phyloP scores from a whole-genome alignment of 2,113 vertebrate genomes.

The Drymodes brunneopygia region DNA sequence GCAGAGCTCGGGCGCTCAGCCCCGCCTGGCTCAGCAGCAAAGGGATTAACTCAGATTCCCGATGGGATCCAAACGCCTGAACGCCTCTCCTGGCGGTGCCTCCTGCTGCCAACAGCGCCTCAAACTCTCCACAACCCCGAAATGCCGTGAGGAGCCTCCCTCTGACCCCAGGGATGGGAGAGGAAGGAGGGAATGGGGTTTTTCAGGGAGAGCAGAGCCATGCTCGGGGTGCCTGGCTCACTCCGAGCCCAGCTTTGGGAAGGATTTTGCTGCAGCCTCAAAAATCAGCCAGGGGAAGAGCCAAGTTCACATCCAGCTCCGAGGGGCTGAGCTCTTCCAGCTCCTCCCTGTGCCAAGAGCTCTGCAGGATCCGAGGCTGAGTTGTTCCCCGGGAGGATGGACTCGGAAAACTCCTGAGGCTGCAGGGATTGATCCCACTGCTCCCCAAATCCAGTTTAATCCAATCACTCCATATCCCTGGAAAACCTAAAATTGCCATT shows the following conservation, averaged over 20 bases:
- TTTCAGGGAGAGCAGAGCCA: background rate
- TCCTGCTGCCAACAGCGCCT: slow-evolving; percentile 5
- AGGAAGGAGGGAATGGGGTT: accelerated
- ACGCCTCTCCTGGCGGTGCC: background rate
- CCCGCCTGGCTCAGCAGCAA: background rate
- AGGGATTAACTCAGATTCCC: background rate
- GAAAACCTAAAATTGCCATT: background rate
- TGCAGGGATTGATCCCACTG: accelerated
- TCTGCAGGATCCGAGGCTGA: background rate
- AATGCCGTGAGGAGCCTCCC: background rate
- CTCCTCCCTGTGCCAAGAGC: background rate
- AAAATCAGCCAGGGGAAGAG: background rate
- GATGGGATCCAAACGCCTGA: background rate
- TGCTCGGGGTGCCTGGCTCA: background rate
- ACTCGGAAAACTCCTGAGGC: background rate
- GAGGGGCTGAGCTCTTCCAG: background rate
- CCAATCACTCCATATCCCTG: background rate
- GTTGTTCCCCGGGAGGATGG: background rate
- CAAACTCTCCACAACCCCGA: background rate
- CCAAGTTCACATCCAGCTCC: background rate
- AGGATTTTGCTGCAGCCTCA: background rate
- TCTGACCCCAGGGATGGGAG: background rate
- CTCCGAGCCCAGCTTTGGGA: background rate
- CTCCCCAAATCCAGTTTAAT: background rate
- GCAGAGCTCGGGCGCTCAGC: background rate